Evolutionary conservation across 2,888 invertebrate genomes (phyloP), one percentile per base, ranked within the genome.

Genomic region (Spisula solida): DNA sequence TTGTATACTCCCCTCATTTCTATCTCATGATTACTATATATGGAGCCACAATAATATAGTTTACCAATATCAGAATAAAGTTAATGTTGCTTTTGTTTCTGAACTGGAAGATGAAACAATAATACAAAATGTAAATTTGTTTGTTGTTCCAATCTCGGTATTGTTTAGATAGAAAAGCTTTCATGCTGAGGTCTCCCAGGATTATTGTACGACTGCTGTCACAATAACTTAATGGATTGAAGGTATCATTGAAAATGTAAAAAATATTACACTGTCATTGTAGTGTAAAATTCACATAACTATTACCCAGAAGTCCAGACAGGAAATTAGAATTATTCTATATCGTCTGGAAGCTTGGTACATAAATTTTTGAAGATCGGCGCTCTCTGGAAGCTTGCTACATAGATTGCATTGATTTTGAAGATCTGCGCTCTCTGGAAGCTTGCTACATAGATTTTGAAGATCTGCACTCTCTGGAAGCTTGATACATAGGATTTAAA

Each of bases 291-390:
- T 75, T 34, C 25, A 34, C 34, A 75, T 75, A 75, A 75, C 75
- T 75, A 66, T 75, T 31, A 31, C 18, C 34, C 31, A 75, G 14
- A 31, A 75, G 14, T 14, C 75, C 75, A 34, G 75, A 31, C 75
- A 75, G 75, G 75, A 75, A 75, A 34, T 75, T 75, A 75, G 75
- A 75, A 75, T 34, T 34, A 31, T 29, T 75, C 75, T 75, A 8
- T 75, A 2, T 75, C 29, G 75, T 14, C 75, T 75, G 34, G 60
- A 60, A 60, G 60, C 60, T 60, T 60, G n/a, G 20, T n/a, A 51
- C 51, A 51, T 51, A 51, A 16, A 25, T 10, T 41, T 60, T 25
- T 10, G 60, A n/a, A 25, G 25, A 60, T 60, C 25, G 6, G 60
- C 16, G 75, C 31, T 34, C 16, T 31, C 31, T 14, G 16, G 70